Conservation (phyloP, 2,888 invertebrate genomes). For the Nomada goodeniana region DNA sequence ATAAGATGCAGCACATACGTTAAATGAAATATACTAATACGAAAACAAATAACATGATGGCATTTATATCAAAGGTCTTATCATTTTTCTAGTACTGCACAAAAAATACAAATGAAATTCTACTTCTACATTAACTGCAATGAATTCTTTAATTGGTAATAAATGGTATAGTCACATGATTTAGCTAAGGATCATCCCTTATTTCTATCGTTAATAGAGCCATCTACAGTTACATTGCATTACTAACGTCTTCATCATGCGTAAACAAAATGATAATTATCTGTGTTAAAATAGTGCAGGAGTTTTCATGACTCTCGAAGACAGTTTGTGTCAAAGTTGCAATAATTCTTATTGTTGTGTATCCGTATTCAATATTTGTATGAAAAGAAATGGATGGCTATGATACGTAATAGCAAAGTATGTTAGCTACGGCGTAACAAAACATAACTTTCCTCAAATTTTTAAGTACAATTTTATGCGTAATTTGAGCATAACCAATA, state of each 20-base stretch:
- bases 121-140: neutral
- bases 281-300: conserved; percentile 45
- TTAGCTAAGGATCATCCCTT: conserved; percentile 51
- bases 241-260: conserved; percentile 60
- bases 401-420: conserved; percentile 38
- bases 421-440: conserved; percentile 30
- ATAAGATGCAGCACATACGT: conserved; percentile 11
- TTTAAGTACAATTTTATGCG: conserved; percentile 19
- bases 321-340: conserved; percentile 38
- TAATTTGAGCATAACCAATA: conserved; percentile 80
- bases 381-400: conserved; percentile 54
- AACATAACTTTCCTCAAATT: conserved; percentile 30
- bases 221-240: conserved; percentile 56
- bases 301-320: conserved; percentile 33
- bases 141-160: conserved; percentile 2
- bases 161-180: conserved; percentile 21
- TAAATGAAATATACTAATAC: conserved; percentile 5
- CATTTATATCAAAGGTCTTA: neutral
- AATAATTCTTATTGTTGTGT: conserved; percentile 5
- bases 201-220: conserved; percentile 58
- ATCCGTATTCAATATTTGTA: conserved; percentile 12
- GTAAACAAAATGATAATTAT: conserved; percentile 67
- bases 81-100: neutral
- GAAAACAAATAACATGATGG: neutral
- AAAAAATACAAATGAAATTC: neutral